These are phyloP conservation scores for Wiebesia pumilae DNA, from an alignment of 1,140 invertebrate species.

Conservation along the genomic window DNA sequence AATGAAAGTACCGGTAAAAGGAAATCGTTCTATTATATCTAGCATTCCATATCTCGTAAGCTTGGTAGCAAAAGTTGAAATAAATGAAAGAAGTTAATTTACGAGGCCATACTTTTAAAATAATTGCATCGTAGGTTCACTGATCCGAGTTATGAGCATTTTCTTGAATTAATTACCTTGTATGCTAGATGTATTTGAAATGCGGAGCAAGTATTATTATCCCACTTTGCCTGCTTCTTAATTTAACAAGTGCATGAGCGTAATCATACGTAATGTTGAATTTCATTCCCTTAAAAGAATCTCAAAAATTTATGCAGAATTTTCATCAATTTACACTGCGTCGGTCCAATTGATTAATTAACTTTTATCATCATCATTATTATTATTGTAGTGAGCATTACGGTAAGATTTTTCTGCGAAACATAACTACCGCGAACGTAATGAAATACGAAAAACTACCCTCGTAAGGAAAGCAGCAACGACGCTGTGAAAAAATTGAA, in stretches of 20 bases:
- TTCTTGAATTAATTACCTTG: neutral
- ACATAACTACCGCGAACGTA: too few relatives aligned
- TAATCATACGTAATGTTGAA: neutral
- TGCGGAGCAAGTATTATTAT: neutral
- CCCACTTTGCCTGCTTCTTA: neutral
- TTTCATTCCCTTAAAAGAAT: neutral
- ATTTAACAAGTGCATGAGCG: neutral
- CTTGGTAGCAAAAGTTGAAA: neutral
- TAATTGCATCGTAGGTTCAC: neutral
- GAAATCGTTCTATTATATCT: conserved; percentile 28
- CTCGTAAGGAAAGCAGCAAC: too few relatives aligned
- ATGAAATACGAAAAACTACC: too few relatives aligned
- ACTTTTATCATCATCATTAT: too few relatives aligned
- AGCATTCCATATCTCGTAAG: conserved; percentile 21
- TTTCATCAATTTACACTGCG: too few relatives aligned
- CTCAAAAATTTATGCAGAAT: too few relatives aligned
- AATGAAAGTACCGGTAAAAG: conserved; percentile 35
- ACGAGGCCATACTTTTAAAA: neutral
- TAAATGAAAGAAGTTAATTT: neutral
- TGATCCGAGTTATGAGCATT: neutral
- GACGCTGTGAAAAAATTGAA: too few relatives aligned
- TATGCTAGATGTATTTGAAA: neutral
- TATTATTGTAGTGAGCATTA: too few relatives aligned
- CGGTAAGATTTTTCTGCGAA: too few relatives aligned
- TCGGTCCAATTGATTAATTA: too few relatives aligned